Conservation (phyloP, 2,113 vertebrate genomes). For the Nerophis lumbriciformis region DNA sequence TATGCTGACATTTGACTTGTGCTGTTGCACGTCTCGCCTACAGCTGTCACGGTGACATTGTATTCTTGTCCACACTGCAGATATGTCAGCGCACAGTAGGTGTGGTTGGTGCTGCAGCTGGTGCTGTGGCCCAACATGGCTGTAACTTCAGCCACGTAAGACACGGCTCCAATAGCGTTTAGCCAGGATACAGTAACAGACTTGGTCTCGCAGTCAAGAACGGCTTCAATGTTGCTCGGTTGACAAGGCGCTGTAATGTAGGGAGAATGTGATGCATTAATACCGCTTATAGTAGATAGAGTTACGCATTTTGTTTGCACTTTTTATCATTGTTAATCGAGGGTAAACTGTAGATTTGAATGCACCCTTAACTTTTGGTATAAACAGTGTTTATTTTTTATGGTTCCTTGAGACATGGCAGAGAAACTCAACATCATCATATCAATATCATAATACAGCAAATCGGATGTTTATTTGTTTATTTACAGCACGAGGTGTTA, state of each 20-base stretch:
- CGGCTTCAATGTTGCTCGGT: not conserved
- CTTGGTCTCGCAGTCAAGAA: constrained; percentile 3
- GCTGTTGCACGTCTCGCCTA: not conserved
- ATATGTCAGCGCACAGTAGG: not conserved
- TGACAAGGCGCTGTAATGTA: constrained; percentile 1
- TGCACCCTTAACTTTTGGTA: too few species aligned
- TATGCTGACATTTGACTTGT: not conserved
- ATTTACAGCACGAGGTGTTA: too few species aligned
- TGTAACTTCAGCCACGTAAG: not conserved
- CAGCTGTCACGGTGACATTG: not conserved
- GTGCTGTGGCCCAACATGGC: not conserved
- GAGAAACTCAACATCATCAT: too few species aligned
- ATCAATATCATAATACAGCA: too few species aligned
- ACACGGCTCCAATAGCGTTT: not conserved
- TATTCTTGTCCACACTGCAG: constrained; percentile 6
- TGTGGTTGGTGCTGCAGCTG: not conserved
- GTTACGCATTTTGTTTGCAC: too few species aligned
- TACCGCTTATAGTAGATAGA: not conserved
- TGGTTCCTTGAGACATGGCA: too few species aligned
- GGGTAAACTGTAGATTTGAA: too few species aligned
- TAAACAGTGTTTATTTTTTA: too few species aligned
- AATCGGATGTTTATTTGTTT: too few species aligned
- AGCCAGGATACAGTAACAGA: constrained; percentile 2
- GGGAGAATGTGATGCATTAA: not conserved
- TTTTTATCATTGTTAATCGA: too few species aligned